Evolutionary conservation across 53 echinoderm and acorn worm species (phyloP), one percentile per base, ranked within the genome.

Genomic region (Antedon mediterranea): DNA sequence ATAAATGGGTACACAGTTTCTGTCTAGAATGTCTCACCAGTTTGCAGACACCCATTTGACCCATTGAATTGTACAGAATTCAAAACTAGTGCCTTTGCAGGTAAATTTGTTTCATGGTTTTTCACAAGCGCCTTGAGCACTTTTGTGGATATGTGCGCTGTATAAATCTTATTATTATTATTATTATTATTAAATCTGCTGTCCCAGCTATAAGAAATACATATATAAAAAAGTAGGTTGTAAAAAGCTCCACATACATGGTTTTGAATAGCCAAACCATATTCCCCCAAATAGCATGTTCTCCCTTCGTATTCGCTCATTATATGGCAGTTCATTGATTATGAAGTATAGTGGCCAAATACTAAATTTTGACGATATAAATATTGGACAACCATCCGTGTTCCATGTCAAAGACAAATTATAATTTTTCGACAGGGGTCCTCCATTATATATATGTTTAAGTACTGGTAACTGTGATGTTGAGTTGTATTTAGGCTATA

Each of bases 61-160:
- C 89, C 89, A 77, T 85, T 89, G 43, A 85, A 89, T 73, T 85
- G 85, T 0, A 78, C 73, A 85, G 34, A 80, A 37, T 73, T 80
- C 30, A 34, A 37, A 34, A 73, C 34, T 13, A 80, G 20, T 28
- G 72, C 20, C 28, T 72, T 29, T 43, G 72, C 79, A n/a, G 79
- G 79, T 27, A 72, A 71, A n/a, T n/a, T n/a, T n/a, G n/a, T n/a
- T n/a, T n/a, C n/a, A n/a, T n/a, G n/a, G n/a, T n/a, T n/a, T n/a
- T n/a, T n/a, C n/a, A n/a, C n/a, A n/a, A n/a, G n/a, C n/a, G n/a
- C n/a, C n/a, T n/a, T n/a, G n/a, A n/a, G n/a, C n/a, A n/a, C n/a
- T n/a, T n/a, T n/a, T n/a, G n/a, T n/a, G n/a, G n/a, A n/a, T n/a
- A n/a, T n/a, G n/a, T n/a, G n/a, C n/a, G n/a, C n/a, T n/a, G n/a